These are phyloP conservation scores for Thripadectes ignobilis DNA, from an alignment of 2,797 vertebrate genomes.

Conservation along the genomic window DNA sequence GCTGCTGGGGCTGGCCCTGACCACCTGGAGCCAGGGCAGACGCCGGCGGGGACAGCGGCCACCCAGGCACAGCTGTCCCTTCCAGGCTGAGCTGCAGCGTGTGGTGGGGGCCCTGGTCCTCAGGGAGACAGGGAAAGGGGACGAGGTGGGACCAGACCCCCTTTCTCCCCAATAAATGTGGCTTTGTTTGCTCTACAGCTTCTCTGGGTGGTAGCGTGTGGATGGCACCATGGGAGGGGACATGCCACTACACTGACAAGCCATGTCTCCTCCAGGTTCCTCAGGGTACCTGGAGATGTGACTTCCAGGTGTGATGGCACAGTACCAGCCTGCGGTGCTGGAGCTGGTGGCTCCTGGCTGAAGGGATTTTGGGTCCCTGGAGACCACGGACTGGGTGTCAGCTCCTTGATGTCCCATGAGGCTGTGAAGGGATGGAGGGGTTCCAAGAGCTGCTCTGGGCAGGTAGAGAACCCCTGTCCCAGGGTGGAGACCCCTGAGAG, in stretches of 20 bases:
- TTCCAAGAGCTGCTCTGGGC: neutral
- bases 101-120: neutral
- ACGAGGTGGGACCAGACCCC: neutral
- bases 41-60: fast-evolving
- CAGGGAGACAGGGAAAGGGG: neutral
- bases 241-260: neutral
- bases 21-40: fast-evolving
- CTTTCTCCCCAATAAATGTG: neutral
- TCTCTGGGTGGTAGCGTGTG: fast-evolving
- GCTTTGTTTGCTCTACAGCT: neutral
- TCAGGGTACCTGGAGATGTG: neutral
- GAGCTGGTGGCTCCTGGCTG: neutral
- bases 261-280: too few species aligned
- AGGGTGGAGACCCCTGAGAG: neutral
- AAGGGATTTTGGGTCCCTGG: neutral
- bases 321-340: neutral
- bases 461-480: too few species aligned
- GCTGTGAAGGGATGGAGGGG: neutral
- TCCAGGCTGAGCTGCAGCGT: neutral
- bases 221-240: neutral
- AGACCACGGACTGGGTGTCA: fast-evolving
- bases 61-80: neutral
- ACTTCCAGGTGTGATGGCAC: fast-evolving
- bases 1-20: neutral
- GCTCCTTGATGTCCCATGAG: neutral